phyloP scores from a whole-genome alignment of 2,888 invertebrate species.

The Kryphioiulus occultus region DNA sequence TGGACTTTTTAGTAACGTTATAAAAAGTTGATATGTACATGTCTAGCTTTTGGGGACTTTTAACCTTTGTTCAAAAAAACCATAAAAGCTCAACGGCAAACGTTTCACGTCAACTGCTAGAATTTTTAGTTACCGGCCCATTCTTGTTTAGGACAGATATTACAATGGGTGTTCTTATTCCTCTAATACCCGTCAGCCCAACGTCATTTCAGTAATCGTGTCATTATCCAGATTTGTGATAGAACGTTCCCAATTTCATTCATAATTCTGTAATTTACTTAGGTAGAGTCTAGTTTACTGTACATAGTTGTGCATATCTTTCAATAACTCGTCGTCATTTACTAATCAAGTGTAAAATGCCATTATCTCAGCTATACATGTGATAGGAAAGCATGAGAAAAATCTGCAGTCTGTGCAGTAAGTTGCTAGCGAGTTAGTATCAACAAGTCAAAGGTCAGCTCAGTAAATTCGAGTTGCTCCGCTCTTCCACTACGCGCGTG shows the following conservation, averaged over 20 bases:
- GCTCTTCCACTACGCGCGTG: neutral
- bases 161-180: neutral
- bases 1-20: neutral
- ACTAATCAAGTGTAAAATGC: slow-evolving; percentile 17
- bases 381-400: neutral
- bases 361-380: slow-evolving; percentile 40
- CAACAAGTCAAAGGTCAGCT: neutral
- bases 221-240: neutral
- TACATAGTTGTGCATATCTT: slow-evolving; percentile 35
- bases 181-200: neutral
- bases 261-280: neutral
- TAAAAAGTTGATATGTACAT: neutral
- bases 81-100: neutral
- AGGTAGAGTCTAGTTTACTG: neutral
- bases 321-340: slow-evolving; percentile 20
- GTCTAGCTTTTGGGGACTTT: too few species aligned
- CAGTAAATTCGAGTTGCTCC: neutral
- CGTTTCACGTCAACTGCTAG: neutral
- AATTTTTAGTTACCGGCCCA: neutral
- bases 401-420: slow-evolving; percentile 12
- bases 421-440: neutral
- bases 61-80: too few species aligned
- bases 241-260: neutral
- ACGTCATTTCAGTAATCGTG: neutral
- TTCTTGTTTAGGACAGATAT: slow-evolving; percentile 1